Evolutionary conservation across 2,113 vertebrate species (phyloP).

Genomic region (Sus scrofa): DNA sequence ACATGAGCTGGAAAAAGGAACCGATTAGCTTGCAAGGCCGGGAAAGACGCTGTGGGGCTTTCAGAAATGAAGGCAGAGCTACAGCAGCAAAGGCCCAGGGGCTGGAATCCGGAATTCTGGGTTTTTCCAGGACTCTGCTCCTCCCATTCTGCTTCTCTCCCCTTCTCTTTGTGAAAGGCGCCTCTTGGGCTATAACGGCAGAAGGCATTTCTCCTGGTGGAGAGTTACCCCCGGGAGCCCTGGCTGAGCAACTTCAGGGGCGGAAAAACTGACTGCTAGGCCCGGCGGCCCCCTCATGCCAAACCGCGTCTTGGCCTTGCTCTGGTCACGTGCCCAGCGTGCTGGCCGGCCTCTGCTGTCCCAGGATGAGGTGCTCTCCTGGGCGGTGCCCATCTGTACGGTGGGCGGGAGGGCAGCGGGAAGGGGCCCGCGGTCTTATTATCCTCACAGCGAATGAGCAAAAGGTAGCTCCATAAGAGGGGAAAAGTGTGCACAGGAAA

Average conservation of each 20-base stretch:
- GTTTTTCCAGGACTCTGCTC: no score
- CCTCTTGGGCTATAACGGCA: not conserved
- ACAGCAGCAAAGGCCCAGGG: not conserved
- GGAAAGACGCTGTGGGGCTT: not conserved
- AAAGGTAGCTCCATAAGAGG: constrained; percentile 1
- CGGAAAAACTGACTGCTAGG: not conserved
- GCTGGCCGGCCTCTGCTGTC: not conserved
- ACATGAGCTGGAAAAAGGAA: not conserved
- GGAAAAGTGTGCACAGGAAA: not conserved
- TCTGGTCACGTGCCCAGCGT: not conserved
- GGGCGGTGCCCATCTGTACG: not conserved
- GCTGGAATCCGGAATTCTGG: not conserved
- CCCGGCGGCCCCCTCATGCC: no score
- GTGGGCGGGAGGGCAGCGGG: not conserved
- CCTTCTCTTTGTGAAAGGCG: not conserved
- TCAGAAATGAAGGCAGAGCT: not conserved
- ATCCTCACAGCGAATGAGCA: not conserved
- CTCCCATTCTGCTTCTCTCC: not conserved
- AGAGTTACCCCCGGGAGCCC: not conserved
- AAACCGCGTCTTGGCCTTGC: not conserved
- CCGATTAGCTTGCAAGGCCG: not conserved
- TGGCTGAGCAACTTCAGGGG: not conserved
- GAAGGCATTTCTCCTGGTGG: not conserved
- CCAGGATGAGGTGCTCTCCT: not conserved
- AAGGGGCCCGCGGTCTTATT: not conserved